phyloP scores from a whole-genome alignment of 2,113 vertebrate genomes.

The Coreoperca whiteheadi region DNA sequence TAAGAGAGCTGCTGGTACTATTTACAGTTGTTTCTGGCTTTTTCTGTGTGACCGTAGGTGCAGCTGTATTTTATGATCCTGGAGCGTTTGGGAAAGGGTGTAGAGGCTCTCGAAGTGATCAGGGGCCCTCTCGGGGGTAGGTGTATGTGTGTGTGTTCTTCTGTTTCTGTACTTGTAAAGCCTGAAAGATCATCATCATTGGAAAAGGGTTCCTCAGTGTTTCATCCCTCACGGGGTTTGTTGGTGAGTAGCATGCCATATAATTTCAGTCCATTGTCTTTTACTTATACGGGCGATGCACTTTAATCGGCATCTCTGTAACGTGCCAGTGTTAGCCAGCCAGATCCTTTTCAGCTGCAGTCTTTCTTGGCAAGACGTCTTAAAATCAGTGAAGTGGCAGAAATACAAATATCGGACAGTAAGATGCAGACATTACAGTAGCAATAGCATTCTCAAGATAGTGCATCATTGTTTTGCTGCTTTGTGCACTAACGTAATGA shows the following conservation, averaged over 20 bases:
- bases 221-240: neutral
- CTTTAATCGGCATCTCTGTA: neutral
- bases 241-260: too few species aligned
- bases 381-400: neutral
- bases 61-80: slow-evolving; percentile 99
- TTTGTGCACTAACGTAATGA: too few species aligned
- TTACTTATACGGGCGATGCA: neutral
- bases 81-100: slow-evolving; percentile 94
- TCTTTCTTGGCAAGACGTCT: neutral
- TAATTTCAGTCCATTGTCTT: neutral
- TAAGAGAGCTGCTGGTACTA: neutral
- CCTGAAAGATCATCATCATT: neutral
- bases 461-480: neutral
- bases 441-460: neutral
- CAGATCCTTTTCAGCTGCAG: neutral
- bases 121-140: slow-evolving; percentile 95
- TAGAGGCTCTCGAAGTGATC: slow-evolving; percentile 95
- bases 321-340: neutral
- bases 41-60: slow-evolving; percentile 82
- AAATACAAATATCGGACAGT: neutral
- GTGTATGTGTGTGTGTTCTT: slow-evolving; percentile 8
- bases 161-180: neutral
- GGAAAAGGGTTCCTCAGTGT: neutral
- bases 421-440: neutral
- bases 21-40: neutral